phyloP scores from a whole-genome alignment of 2,113 vertebrate species.

The Melierax canorus region DNA sequence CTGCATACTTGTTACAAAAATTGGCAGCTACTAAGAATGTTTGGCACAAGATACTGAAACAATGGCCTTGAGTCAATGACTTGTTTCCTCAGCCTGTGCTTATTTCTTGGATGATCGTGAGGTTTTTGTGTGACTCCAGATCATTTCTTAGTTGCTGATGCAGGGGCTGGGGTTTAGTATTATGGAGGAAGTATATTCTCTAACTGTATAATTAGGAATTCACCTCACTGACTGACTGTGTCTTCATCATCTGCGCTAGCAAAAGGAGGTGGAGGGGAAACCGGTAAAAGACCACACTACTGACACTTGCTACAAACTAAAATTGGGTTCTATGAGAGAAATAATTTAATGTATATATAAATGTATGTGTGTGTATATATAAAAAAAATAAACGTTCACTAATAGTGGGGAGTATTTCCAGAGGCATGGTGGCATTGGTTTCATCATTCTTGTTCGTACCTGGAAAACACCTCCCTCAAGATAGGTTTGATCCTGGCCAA shows the following conservation, averaged over 20 bases:
- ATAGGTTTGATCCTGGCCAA: neutral
- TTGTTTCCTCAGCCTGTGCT: neutral
- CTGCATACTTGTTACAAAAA: neutral
- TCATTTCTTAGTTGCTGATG: neutral
- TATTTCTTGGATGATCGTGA: neutral
- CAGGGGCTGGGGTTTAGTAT: neutral
- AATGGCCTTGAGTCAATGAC: neutral
- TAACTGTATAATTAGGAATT: neutral
- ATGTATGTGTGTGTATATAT: accelerated
- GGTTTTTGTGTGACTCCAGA: neutral
- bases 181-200: neutral
- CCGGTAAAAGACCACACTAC: neutral
- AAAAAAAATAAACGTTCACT: neutral
- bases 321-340: neutral
- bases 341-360: neutral
- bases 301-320: neutral
- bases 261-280: neutral
- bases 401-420: neutral
- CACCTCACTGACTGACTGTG: neutral
- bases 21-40: neutral
- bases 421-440: neutral
- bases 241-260: neutral
- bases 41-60: neutral
- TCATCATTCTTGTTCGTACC: neutral
- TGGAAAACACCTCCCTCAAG: neutral